Evolutionary conservation across 2,888 invertebrate species (phyloP).

Genomic region (Eupithecia inturbata): DNA sequence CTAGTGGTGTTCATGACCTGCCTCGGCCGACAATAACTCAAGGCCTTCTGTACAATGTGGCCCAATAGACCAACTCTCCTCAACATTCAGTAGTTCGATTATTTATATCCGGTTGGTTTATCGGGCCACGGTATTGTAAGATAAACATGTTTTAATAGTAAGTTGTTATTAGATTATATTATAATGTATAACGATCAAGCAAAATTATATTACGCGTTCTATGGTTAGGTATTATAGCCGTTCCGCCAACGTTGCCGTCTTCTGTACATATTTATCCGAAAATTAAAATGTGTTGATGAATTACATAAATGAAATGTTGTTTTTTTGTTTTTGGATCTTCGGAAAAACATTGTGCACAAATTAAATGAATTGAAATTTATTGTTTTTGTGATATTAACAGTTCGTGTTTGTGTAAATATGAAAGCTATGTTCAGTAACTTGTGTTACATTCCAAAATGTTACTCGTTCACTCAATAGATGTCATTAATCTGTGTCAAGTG

Average conservation of each 20-base stretch:
- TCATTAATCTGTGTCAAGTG: slow-evolving; percentile 64
- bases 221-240: slow-evolving; percentile 48
- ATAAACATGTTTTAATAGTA: slow-evolving; percentile 77
- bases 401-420: slow-evolving; percentile 65
- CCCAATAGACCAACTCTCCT: slow-evolving; percentile 19
- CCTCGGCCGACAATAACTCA: slow-evolving; percentile 32
- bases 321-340: slow-evolving; percentile 62
- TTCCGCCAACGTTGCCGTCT: slow-evolving; percentile 57
- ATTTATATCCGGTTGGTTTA: slow-evolving; percentile 43
- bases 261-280: slow-evolving; percentile 68
- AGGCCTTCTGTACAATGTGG: slow-evolving; percentile 34
- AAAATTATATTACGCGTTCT: slow-evolving; percentile 69
- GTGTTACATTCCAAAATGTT: slow-evolving; percentile 77
- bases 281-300: slow-evolving; percentile 53
- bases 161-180: slow-evolving; percentile 81
- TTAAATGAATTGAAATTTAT: slow-evolving; percentile 54
- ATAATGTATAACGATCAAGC: slow-evolving; percentile 75
- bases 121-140: slow-evolving; percentile 69
- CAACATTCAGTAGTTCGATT: slow-evolving; percentile 21
- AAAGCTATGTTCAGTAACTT: slow-evolving; percentile 64
- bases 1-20: slow-evolving; percentile 3
- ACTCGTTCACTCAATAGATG: slow-evolving; percentile 60
- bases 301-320: slow-evolving; percentile 43
- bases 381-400: slow-evolving; percentile 50
- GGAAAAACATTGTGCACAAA: slow-evolving; percentile 63